phyloP scores from a whole-genome alignment of 1,140 invertebrate species.

The Paramacrobiotus metropolitanus region DNA sequence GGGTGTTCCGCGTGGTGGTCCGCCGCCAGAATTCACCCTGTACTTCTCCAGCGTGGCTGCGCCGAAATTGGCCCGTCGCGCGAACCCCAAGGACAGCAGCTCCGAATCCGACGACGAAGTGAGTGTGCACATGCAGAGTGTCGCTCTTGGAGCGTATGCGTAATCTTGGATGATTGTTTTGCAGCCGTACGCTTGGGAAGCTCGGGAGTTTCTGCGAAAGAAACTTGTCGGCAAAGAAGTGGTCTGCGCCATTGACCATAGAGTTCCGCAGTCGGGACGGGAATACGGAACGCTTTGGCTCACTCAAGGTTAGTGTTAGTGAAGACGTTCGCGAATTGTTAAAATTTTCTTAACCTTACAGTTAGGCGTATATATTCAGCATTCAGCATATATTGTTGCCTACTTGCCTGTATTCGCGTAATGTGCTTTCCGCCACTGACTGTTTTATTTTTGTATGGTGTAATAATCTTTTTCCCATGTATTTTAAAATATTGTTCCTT shows the following conservation, averaged over 20 bases:
- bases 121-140: too few species aligned
- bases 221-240: conserved; percentile 74
- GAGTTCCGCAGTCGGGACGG: conserved; percentile 32
- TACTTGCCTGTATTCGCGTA: too few species aligned
- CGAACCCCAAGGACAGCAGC: conserved; percentile 25
- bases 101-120: conserved; percentile 1
- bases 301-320: conserved; percentile 40
- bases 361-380: too few species aligned
- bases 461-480: too few species aligned
- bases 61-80: conserved; percentile 56
- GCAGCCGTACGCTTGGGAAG: conserved; percentile 76
- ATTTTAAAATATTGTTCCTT: too few species aligned
- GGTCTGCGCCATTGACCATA: conserved; percentile 34
- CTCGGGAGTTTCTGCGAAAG: conserved; percentile 72
- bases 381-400: too few species aligned
- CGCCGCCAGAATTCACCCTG: conserved; percentile 69
- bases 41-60: conserved; percentile 69
- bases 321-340: too few species aligned
- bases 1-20: conserved; percentile 45
- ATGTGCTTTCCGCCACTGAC: too few species aligned
- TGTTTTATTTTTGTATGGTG: too few species aligned
- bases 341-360: too few species aligned
- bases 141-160: too few species aligned
- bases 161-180: too few species aligned
- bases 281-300: conserved; percentile 70